A percentile compares a stretch with the other conserved stretches of the same genome.
These are phyloP conservation scores for Phthorimaea operculella DNA, from an alignment of 1,140 invertebrate genomes.

Conservation along the genomic window DNA sequence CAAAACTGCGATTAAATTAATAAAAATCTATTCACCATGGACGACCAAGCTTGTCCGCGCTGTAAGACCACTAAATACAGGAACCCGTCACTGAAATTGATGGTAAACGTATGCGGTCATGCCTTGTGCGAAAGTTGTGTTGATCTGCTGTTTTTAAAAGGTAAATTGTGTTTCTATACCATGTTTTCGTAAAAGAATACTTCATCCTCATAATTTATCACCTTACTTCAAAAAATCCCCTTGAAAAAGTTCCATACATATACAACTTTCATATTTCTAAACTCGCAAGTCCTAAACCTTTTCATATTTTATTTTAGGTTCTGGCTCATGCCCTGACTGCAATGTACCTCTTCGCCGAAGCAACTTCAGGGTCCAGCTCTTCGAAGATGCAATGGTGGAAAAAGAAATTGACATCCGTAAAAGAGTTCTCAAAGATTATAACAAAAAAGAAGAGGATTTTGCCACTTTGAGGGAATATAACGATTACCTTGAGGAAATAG, in stretches of 20 bases:
- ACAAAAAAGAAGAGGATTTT: slow-evolving; percentile 94
- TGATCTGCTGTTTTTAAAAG: slow-evolving; percentile 94
- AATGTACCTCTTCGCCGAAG: slow-evolving; percentile 84
- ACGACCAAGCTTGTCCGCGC: slow-evolving; percentile 93
- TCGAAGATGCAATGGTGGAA: slow-evolving; percentile 96
- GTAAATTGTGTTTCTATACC: slow-evolving; percentile 54
- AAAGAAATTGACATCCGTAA: slow-evolving; percentile 97
- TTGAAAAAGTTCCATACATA: too few species aligned
- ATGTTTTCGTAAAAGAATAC: not conserved
- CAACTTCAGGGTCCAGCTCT: slow-evolving; percentile 94
- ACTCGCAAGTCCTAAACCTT: too few species aligned
- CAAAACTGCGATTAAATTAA: not conserved
- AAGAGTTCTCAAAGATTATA: slow-evolving; percentile 89
- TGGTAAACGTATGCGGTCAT: slow-evolving; percentile 99
- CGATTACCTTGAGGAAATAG: slow-evolving; percentile 93
- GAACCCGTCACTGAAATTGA: slow-evolving; percentile 95
- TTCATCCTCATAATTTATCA: too few species aligned
- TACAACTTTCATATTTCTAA: too few species aligned
- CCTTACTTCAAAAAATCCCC: too few species aligned
- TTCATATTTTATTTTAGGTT: slow-evolving; percentile 71
- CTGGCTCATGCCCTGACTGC: slow-evolving; percentile 93
- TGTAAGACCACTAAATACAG: slow-evolving; percentile 99
- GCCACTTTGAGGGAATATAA: slow-evolving; percentile 84
- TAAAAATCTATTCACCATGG: slow-evolving; percentile 69
- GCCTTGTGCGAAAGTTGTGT: slow-evolving; percentile 97